A percentile compares a stretch with the other conserved stretches of the same genome.
Conservation (phyloP, 1,140 invertebrate species). For the Rhyzopertha dominica region DNA sequence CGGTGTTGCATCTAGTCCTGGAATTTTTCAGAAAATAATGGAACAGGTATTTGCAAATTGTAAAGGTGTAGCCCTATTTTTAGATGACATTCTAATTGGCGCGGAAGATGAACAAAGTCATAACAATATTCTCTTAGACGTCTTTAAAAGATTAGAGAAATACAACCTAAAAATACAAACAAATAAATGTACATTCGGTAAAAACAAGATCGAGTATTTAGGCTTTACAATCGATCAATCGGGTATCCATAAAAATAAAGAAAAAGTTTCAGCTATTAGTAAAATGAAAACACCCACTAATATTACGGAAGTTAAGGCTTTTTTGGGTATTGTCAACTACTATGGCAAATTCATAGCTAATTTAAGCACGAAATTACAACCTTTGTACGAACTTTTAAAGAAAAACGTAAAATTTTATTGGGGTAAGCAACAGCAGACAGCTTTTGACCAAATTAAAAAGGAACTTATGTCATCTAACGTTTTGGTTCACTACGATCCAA, state of each 20-base stretch:
- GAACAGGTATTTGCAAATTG: slow-evolving; percentile 31
- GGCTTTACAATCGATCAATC: slow-evolving; percentile 40
- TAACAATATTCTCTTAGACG: slow-evolving; percentile 20
- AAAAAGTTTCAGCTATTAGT: slow-evolving; percentile 39
- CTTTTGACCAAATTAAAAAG: slow-evolving; percentile 36
- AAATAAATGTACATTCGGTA: slow-evolving; percentile 32
- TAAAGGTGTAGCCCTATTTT: slow-evolving; percentile 28
- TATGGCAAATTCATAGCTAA: slow-evolving; percentile 42
- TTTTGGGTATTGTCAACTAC: slow-evolving; percentile 45
- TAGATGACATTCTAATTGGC: slow-evolving; percentile 39
- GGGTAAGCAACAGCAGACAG: slow-evolving; percentile 33
- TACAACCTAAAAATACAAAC: slow-evolving; percentile 33
- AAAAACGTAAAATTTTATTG: slow-evolving; percentile 38
- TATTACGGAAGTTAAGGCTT: slow-evolving; percentile 36
- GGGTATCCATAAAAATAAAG: slow-evolving; percentile 40
- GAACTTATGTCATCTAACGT: slow-evolving; percentile 26
- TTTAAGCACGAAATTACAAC: slow-evolving; percentile 38
- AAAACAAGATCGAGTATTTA: slow-evolving; percentile 37
- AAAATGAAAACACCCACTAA: slow-evolving; percentile 35
- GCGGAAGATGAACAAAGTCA: slow-evolving; percentile 25
- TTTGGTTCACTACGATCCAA: slow-evolving; percentile 36
- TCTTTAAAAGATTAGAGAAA: slow-evolving; percentile 11
- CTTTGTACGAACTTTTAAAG: slow-evolving; percentile 41
- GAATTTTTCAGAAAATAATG: slow-evolving; percentile 37
- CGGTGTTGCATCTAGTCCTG: slow-evolving; percentile 35